Conservation (phyloP, 2,888 invertebrate species). For the Aleiodes alternator region DNA sequence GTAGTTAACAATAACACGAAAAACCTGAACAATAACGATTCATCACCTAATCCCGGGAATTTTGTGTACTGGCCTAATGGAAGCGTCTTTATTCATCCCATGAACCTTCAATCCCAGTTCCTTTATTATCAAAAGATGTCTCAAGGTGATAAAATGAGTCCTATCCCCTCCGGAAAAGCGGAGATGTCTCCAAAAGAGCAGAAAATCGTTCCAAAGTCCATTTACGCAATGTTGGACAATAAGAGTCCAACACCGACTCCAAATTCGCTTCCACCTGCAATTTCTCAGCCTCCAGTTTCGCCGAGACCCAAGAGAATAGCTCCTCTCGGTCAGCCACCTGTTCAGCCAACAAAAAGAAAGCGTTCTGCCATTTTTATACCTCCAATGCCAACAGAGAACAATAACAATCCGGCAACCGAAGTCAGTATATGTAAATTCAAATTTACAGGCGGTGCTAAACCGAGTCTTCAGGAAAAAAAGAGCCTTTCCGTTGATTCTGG, state of each 20-base stretch:
- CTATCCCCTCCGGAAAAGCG: constrained; percentile 11
- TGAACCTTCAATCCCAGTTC: constrained; percentile 83
- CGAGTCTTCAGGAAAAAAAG: constrained; percentile 92
- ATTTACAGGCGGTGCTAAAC: constrained; percentile 93
- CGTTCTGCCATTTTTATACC: constrained; percentile 91
- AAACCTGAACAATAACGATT: constrained; percentile 73
- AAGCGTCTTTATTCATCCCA: constrained; percentile 84
- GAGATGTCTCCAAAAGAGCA: constrained; percentile 63
- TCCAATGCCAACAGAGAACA: constrained; percentile 85
- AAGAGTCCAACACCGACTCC: constrained; percentile 58
- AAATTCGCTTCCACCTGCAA: constrained; percentile 64
- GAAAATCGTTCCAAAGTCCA: constrained; percentile 74
- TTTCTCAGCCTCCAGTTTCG: constrained; percentile 60
- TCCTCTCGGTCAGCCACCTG: constrained; percentile 66
- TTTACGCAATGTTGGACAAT: constrained; percentile 71
- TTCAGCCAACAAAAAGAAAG: constrained; percentile 82
- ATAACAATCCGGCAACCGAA: constrained; percentile 87
- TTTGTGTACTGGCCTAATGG: constrained; percentile 85
- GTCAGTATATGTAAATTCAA: constrained; percentile 96
- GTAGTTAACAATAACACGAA: constrained; percentile 63
- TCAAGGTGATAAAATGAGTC: constrained; percentile 76
- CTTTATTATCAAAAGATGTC: constrained; percentile 86
- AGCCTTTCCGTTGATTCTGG: constrained; percentile 93
- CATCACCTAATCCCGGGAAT: constrained; percentile 74
- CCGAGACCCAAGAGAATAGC: constrained; percentile 76